Evolutionary conservation across 2,113 vertebrate genomes (phyloP), one percentile per base, ranked within the genome.

Genomic region (Pteropus alecto): DNA sequence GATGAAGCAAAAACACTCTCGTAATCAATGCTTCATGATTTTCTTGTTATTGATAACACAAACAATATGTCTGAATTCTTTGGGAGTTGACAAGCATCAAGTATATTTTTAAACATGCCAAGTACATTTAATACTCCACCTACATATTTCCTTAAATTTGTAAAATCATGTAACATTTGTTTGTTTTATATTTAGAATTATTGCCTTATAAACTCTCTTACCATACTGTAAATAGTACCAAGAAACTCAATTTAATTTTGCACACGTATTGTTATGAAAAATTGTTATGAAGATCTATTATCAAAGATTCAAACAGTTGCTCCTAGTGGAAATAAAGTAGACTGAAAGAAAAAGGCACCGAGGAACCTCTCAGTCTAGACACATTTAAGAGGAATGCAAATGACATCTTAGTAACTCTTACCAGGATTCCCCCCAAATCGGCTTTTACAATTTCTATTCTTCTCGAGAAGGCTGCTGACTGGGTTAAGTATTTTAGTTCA

Each of bases 81-180:
- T 65, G 41, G 71, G 65, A 79, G 24, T 48, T 90, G 84, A 63
- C 35, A 95, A 77, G 51, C 73, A 88, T 48, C 65, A 61, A 67
- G 24, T 92, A 18, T 92, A 92, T 94, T 94, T 98, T 95, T 92
- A 94, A 97, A 95, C 21, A 90, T 79, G 74, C 30, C 95, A 92
- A 68, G 4, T 79, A 11, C 79, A 46, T 63, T 94, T 95, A 28
- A n/a, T 41, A 77, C 48, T 68, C 73, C 87, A 94, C 68, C 82
- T 94, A 76, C 58, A 24, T 93, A 83, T 54, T 92, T 94, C 77
- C 60, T 84, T 89, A 93, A 86, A 92, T 96, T 81, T 41, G 28
- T 96, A 79, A 96, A 96, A 84, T 92, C 22, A 4, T 85, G 46
- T 87, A 92, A 56, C 19, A 7, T 92, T 93, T 81, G 58, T 33